Conservation (phyloP, 2,888 invertebrate species). For the Sinentomon sp. region DNA sequence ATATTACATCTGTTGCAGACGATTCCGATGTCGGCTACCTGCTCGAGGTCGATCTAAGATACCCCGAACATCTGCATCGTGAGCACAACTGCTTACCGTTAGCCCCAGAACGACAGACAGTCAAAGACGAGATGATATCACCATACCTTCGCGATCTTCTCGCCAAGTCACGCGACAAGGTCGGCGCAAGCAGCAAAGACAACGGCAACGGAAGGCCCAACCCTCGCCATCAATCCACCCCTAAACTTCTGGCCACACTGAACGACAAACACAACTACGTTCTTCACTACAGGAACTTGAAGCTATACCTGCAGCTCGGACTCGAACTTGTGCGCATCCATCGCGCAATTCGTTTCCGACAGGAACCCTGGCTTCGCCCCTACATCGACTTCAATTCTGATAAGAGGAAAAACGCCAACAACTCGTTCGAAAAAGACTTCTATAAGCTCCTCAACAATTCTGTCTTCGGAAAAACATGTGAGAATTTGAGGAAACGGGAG, state of each 20-base stretch:
- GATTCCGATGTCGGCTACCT: constrained; percentile 18
- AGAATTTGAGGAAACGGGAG: constrained; percentile 17
- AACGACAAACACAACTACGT: constrained; percentile 15
- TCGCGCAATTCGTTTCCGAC: constrained; percentile 13
- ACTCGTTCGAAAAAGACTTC: constrained; percentile 18
- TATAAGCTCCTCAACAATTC: constrained; percentile 18
- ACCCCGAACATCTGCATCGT: constrained; percentile 20
- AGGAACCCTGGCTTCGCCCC: constrained; percentile 14
- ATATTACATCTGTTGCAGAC: constrained; percentile 7
- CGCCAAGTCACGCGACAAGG: neutral
- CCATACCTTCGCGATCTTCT: neutral
- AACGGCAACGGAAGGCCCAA: too few species aligned
- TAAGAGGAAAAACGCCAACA: constrained; percentile 15
- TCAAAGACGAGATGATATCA: constrained; percentile 3
- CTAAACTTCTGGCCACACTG: constrained; percentile 15
- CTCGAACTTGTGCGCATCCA: constrained; percentile 15
- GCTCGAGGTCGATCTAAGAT: constrained; percentile 22
- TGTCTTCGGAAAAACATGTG: constrained; percentile 19
- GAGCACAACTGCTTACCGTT: constrained; percentile 18
- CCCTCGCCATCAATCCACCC: too few species aligned
- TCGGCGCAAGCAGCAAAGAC: neutral
- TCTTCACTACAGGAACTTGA: constrained; percentile 14
- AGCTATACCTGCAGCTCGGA: constrained; percentile 13
- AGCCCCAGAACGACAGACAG: constrained; percentile 7
- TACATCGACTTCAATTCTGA: constrained; percentile 16